Conservation (phyloP, 2,113 vertebrate genomes). For the Glaucomys volans region DNA sequence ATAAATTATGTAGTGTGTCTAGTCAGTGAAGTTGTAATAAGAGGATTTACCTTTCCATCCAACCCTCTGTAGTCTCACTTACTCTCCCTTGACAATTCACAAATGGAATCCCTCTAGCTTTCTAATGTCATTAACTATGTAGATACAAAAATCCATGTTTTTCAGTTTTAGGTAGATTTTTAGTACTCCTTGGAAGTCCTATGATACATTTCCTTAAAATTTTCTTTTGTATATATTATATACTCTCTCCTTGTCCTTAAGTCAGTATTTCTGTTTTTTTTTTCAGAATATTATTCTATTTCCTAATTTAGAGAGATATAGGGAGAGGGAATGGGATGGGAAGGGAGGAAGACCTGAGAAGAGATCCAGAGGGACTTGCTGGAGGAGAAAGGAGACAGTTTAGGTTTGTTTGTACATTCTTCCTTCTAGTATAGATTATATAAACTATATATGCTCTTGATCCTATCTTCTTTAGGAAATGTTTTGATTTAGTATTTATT, state of each 20-base stretch:
- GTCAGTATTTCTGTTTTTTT: neutral
- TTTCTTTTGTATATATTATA: neutral
- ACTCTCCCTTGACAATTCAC: neutral
- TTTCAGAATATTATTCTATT: neutral
- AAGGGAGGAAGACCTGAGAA: neutral
- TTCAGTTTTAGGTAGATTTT: neutral
- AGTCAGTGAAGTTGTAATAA: neutral
- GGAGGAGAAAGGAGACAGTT: neutral
- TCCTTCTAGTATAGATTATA: neutral
- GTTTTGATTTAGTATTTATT: neutral
- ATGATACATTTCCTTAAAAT: neutral
- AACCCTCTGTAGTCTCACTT: neutral
- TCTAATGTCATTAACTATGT: neutral
- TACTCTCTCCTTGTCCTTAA: neutral
- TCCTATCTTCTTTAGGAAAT: neutral
- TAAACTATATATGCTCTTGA: neutral
- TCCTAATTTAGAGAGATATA: neutral
- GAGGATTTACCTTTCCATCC: neutral
- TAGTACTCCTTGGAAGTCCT: neutral
- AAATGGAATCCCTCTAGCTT: neutral
- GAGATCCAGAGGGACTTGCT: neutral
- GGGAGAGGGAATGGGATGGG: neutral
- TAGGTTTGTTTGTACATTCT: neutral
- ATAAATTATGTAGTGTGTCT: neutral
- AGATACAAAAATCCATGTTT: neutral